Base-by-base conservation (phyloP, 2,113 vertebrate genomes). In the Prinia subflava region DNA sequence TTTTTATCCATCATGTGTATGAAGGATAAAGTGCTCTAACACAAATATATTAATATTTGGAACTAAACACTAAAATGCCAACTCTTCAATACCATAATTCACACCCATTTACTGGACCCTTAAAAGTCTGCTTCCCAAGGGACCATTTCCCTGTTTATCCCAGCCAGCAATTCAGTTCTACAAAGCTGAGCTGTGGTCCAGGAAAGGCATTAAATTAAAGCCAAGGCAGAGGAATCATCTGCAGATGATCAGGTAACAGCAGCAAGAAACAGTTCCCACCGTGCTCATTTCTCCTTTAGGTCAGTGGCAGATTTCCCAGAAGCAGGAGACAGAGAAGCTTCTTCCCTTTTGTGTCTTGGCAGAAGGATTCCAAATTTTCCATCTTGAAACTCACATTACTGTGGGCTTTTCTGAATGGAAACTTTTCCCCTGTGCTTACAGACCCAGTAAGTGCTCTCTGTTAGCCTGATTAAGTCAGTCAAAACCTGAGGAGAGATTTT, bases 391-490 rank as follows among this genome's bases (percentile, higher is more conserved):
- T 81, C 41, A 6, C 30, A 39, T 60, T 59, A 59, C n/a, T 41
- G 7, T n/a, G 42, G 28, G 24, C 24, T 89, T 74, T 83, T 83
- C 76, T 62, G 74, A 80, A 62, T 52, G 47, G 37, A 50, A 69
- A 70, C 7, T 62, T 82, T 67, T 47, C 35, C 65, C 35, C 71
- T 74, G 15, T 71, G 46, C 80, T 83, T 65, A 80, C n/a, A 77
- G 70, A 65, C 13, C 35, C 60, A 67, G 20, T 10, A 53, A 65
- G 50, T 83, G 55, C 59, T 96, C 68, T 59, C 82, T 83, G 52
- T 77, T 65, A 94, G 64, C 88, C 92, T 86, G 67, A 90, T 95
- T 76, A 59, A 87, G 52, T 93, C 89, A 69, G 50, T 85, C 74
- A 94, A 86, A 92, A 94, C 65, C 67, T 33, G 35, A 37, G 28